phyloP scores from a whole-genome alignment of 2,797 vertebrate genomes.

The Xerus rutilus region DNA sequence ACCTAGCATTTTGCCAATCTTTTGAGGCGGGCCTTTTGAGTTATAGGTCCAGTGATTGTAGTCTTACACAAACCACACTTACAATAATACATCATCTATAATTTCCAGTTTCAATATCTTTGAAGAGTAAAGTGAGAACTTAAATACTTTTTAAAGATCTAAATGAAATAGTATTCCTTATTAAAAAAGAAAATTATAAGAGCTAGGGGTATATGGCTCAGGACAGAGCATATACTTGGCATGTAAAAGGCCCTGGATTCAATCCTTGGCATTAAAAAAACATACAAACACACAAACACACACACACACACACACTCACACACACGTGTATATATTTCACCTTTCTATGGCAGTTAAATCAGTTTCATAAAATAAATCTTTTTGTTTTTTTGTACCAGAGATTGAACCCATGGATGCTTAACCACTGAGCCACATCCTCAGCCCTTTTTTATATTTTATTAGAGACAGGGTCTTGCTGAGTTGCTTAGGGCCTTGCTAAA shows the following conservation, averaged over 20 bases:
- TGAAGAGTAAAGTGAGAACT: conserved; percentile 1
- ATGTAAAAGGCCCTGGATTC: not conserved
- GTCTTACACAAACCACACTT: conserved; percentile 9
- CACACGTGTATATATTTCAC: not conserved
- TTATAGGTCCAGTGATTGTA: not conserved
- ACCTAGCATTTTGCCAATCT: not conserved
- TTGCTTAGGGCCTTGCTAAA: too few species aligned
- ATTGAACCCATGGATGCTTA: too few species aligned
- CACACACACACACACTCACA: not conserved
- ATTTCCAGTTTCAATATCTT: conserved; percentile 38
- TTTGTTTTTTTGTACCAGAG: too few species aligned
- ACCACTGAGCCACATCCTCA: too few species aligned
- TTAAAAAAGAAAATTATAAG: not conserved
- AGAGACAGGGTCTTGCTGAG: too few species aligned
- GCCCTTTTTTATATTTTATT: too few species aligned
- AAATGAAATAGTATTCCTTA: not conserved
- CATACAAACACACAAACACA: too few species aligned
- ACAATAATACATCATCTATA: not conserved
- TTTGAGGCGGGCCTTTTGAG: not conserved
- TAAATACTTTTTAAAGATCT: not conserved
- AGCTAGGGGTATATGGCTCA: not conserved
- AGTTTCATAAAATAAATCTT: not conserved
- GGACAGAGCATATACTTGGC: not conserved
- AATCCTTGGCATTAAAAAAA: not conserved
- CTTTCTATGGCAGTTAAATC: conserved; percentile 13